Evolutionary conservation across 2,113 vertebrate species (phyloP).

Genomic region (Sterna hirundo): DNA sequence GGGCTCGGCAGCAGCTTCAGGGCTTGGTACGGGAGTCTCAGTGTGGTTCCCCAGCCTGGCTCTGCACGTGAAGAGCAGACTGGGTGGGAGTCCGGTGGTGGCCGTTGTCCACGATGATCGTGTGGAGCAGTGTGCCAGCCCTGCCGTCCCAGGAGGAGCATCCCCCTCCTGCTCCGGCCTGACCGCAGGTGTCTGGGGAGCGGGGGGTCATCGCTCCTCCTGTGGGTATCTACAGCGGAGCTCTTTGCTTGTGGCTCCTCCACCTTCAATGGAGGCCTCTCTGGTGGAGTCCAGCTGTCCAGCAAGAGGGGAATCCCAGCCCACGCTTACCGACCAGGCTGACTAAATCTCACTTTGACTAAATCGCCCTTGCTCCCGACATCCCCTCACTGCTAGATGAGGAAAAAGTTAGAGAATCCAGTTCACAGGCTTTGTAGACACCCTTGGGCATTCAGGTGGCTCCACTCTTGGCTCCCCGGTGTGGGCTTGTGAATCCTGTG

Average conservation of each 20-base stretch:
- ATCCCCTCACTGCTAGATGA: background rate
- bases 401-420: background rate
- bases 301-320: background rate
- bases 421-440: background rate
- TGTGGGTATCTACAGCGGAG: background rate
- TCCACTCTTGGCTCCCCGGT: background rate
- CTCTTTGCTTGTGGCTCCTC: background rate
- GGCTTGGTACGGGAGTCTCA: background rate
- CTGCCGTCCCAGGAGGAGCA: background rate
- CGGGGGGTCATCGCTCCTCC: background rate
- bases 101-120: accelerated
- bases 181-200: too few relatives aligned
- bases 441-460: too few relatives aligned
- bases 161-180: too few relatives aligned
- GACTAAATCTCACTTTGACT: background rate
- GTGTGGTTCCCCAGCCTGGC: background rate
- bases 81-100: background rate
- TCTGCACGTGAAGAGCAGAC: background rate
- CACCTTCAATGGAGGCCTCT: background rate
- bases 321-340: background rate
- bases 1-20: background rate
- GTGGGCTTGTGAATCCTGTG: background rate
- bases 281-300: background rate
- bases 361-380: background rate
- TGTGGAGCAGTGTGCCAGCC: background rate